phyloP scores from a whole-genome alignment of 2,888 invertebrate species.

The Heliconius ethilla region DNA sequence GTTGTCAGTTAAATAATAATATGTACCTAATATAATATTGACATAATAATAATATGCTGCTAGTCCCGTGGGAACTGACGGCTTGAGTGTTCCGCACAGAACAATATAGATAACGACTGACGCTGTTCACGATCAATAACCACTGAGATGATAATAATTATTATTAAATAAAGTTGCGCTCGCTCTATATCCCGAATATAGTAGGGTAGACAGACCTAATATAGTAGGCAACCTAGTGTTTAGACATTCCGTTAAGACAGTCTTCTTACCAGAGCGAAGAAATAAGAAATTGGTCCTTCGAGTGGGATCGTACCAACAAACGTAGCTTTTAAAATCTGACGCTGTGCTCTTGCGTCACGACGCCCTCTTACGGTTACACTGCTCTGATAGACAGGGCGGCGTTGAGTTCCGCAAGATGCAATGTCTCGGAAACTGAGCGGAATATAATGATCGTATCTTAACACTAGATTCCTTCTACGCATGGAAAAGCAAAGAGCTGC shows the following conservation, averaged over 20 bases:
- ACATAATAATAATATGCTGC: background rate
- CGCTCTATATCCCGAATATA: too few species aligned
- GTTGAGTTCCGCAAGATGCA: background rate
- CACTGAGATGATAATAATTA: background rate
- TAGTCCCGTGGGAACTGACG: slow-evolving; percentile 17
- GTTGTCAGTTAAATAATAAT: background rate
- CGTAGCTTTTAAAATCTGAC: too few species aligned
- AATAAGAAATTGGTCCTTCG: too few species aligned
- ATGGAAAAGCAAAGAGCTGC: too few species aligned
- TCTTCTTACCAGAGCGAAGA: too few species aligned
- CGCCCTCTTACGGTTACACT: too few species aligned
- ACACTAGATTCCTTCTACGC: background rate
- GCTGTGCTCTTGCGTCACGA: too few species aligned
- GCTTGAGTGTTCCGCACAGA: background rate
- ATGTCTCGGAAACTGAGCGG: background rate
- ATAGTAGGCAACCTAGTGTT: too few species aligned
- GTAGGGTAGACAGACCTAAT: too few species aligned
- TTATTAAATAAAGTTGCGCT: background rate
- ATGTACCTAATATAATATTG: too few species aligned
- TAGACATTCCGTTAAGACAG: too few species aligned
- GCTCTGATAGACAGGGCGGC: background rate
- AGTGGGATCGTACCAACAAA: too few species aligned
- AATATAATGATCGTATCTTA: background rate
- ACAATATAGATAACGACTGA: slow-evolving; percentile 7
- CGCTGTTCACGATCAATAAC: background rate